Evolutionary conservation across 2,797 vertebrate species (phyloP), one percentile per base, ranked within the genome.

Genomic region (Margarornis squamiger): DNA sequence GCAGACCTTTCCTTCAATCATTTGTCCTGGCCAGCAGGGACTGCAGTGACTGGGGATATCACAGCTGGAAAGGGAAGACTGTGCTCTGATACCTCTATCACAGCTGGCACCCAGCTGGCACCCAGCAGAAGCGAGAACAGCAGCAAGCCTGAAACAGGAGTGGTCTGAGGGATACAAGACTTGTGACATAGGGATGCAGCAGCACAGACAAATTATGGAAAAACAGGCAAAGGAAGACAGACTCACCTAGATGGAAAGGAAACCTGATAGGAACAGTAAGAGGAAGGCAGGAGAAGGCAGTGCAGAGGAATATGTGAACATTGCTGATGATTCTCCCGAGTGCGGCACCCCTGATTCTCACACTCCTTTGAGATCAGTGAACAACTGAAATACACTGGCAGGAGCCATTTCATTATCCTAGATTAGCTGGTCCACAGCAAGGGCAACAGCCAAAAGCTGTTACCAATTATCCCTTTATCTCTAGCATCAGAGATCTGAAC

Each of bases 191-290:
- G 68, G 82, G 51, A 90, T 66, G 76, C 70, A 90, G 88, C 88
- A 86, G 88, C 51, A 30, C 79, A 91, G 85, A 80, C 51, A 91
- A 92, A 83, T 52, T 41, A 75, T n/a, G 66, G 89, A 79, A 39
- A 74, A 72, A 57, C 34, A 78, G 89, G 76, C 65, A 91, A 96
- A 96, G 93, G 95, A 95, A 95, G 73, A 92, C 71, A 71, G 83
- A 95, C 96, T 95, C 95, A 94, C 95, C 93, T 92, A 96, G 86
- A 88, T 88, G 89, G 95, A 95, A 96, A 95, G 83, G 95, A 93
- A 94, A 95, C 24, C 80, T 95, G 93, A 94, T 92, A 97, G 94
- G 95, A 92, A 96, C 63, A 96, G 79, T 97, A 92, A 95, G 86
- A 94, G 94, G 90, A 96, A 94, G 91, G 93, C 90, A 94, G 90